Percentiles rank a stretch among this genome's conserved stretches.
Evolutionary conservation across 2,888 invertebrate species (phyloP).

Genomic region (Phragmatobia fuliginosa): DNA sequence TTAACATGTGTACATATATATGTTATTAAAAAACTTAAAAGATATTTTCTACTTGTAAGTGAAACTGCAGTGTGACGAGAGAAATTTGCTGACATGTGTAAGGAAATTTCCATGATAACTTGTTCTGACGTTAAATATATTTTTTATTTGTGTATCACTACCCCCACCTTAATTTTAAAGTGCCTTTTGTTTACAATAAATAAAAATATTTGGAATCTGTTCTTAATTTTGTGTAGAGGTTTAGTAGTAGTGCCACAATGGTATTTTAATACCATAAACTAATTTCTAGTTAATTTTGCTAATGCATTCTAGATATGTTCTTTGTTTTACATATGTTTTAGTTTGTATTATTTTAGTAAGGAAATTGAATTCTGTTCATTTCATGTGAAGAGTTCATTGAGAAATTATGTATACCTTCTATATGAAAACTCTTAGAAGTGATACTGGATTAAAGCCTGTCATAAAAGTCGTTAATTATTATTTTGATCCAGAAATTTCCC

Average conservation of each 20-base stretch:
- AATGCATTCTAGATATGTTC: conserved; percentile 66
- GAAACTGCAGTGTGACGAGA: conserved; percentile 84
- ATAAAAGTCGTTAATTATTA: conserved; percentile 63
- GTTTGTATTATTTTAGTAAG: conserved; percentile 66
- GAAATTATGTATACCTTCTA: conserved; percentile 71
- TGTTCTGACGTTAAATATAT: conserved; percentile 57
- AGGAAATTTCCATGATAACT: conserved; percentile 66
- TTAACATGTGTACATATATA: conserved; percentile 76
- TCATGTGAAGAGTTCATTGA: conserved; percentile 68
- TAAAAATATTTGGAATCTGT: conserved; percentile 61
- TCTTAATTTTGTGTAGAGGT: conserved; percentile 64
- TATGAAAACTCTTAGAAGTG: conserved; percentile 74
- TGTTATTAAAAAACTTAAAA: conserved; percentile 67
- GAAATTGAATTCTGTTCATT: conserved; percentile 57
- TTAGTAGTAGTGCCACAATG: conserved; percentile 65
- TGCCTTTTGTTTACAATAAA: conserved; percentile 74
- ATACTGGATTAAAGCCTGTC: conserved; percentile 82
- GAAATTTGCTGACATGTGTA: conserved; percentile 72
- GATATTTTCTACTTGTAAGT: conserved; percentile 79
- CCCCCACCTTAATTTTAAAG: conserved; percentile 80
- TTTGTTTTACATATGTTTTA: conserved; percentile 70
- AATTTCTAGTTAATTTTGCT: conserved; percentile 71
- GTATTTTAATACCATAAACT: conserved; percentile 62
- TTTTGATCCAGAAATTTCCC: conserved; percentile 42
- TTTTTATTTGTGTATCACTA: conserved; percentile 67